A percentile compares a stretch with the other conserved stretches of the same genome.
Conservation (phyloP, 2,888 invertebrate genomes). For the Lampropteryx suffumata region DNA sequence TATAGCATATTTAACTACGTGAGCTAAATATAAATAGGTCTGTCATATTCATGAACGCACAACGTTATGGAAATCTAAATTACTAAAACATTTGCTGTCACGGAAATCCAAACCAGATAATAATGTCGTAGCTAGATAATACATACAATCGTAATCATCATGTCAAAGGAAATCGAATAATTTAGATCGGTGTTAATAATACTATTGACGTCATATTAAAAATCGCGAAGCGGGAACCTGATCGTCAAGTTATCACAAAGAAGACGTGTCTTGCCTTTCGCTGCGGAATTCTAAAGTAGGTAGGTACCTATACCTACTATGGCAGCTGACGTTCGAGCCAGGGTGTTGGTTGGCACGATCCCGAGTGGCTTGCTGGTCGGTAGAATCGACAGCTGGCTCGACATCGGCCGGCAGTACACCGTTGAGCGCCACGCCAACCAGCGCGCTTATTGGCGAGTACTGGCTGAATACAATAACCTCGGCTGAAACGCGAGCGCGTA, state of each 20-base stretch:
- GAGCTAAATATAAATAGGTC: too few species aligned
- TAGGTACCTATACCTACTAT: slow-evolving; percentile 25
- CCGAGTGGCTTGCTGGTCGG: slow-evolving; percentile 32
- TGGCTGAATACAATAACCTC: slow-evolving; percentile 35
- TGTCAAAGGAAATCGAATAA: slow-evolving; percentile 1
- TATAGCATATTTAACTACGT: too few species aligned
- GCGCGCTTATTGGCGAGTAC: slow-evolving; percentile 54
- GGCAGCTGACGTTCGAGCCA: slow-evolving; percentile 33
- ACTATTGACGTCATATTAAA: not conserved
- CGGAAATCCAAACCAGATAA: not conserved
- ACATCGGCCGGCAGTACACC: slow-evolving; percentile 55
- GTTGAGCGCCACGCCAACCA: slow-evolving; percentile 64
- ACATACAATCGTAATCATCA: not conserved
- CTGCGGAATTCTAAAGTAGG: slow-evolving; percentile 29
- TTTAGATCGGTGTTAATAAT: not conserved
- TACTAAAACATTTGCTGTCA: not conserved
- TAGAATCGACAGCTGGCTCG: slow-evolving; percentile 1
- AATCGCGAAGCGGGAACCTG: slow-evolving; percentile 2
- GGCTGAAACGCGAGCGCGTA: slow-evolving; percentile 47
- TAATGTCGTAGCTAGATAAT: not conserved
- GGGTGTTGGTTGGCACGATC: slow-evolving; percentile 54
- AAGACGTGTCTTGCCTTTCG: slow-evolving; percentile 14
- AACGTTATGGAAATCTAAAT: too few species aligned
- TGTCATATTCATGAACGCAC: too few species aligned
- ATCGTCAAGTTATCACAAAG: slow-evolving; percentile 7